These are phyloP conservation scores for Triplophysa rosa DNA, from an alignment of 2,113 vertebrate species.

Conservation along the genomic window DNA sequence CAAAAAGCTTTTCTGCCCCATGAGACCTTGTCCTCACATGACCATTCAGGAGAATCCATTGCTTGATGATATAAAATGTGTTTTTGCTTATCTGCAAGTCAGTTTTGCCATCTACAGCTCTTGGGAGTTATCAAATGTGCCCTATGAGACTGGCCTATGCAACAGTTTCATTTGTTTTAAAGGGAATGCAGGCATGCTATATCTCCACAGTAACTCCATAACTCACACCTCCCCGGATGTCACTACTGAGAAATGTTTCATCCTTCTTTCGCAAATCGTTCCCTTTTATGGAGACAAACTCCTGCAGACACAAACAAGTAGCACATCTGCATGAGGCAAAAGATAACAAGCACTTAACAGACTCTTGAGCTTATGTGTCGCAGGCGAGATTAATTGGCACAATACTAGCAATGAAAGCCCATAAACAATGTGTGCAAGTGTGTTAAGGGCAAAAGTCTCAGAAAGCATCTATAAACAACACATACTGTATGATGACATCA, in stretches of 20 bases:
- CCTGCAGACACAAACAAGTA: slow-evolving; percentile 15
- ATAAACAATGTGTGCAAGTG: background rate
- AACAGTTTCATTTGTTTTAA: slow-evolving; percentile 17
- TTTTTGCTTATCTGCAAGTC: slow-evolving; percentile 24
- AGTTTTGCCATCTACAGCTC: background rate
- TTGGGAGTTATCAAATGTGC: slow-evolving; percentile 26
- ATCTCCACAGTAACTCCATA: background rate
- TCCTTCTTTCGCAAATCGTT: background rate
- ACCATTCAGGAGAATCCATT: slow-evolving; percentile 1
- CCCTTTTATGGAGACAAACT: slow-evolving; percentile 11
- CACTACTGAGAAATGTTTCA: slow-evolving; percentile 32
- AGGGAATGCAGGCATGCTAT: background rate
- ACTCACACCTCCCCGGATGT: slow-evolving; percentile 12
- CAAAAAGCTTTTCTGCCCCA: background rate
- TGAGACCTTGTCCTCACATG: background rate
- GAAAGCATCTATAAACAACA: slow-evolving; percentile 10
- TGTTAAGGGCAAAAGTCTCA: slow-evolving; percentile 16
- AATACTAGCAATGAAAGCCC: background rate
- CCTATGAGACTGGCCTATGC: slow-evolving; percentile 4
- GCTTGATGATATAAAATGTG: slow-evolving; percentile 15
- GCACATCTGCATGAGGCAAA: slow-evolving; percentile 7
- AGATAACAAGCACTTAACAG: background rate
- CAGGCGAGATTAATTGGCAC: background rate
- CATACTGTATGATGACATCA: background rate
- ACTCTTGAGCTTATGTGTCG: background rate